Base-by-base conservation (phyloP, 1,140 invertebrate genomes). In the Leucophenga varia region DNA sequence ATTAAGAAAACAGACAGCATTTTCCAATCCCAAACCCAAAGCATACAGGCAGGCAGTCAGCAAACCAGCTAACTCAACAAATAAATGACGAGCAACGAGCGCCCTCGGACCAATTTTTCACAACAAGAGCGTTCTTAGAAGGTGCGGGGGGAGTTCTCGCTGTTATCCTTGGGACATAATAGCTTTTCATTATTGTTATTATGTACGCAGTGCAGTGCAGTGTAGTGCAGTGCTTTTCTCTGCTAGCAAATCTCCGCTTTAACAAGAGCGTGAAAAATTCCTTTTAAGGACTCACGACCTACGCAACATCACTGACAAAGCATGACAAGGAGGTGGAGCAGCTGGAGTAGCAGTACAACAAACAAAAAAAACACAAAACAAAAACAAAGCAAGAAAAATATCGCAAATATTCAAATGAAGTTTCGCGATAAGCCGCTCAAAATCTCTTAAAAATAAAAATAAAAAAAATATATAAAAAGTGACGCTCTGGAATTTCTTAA, bases 141-240 rank as follows among this genome's bases (percentile, higher is more conserved):
- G 20, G 46, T 40, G 55, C 39, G 46, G 58, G 51, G 57, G 54
- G 42, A 55, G 65, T 61, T 61, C 57, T 57, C 49, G 44, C 51
- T 51, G 47, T 61, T 63, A 63, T 69, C 53, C 63, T 59, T 43
- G 59, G 50, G 55, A 64, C 67, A 71, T 71, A 72, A 71, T 68
- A 68, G 68, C 68, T 71, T 71, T 71, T 71, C 68, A 71, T 71
- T 71, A 71, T 68, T 71, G 68, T 71, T 71, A 71, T 64, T 64
- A 71, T 61, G n/a, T n/a, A n/a, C n/a, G n/a, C n/a, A n/a, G n/a
- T n/a, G n/a, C n/a, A n/a, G n/a, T n/a, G n/a, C n/a, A n/a, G n/a
- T n/a, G n/a, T n/a, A n/a, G n/a, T n/a, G 60, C 63, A 55, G 48
- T 35, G 37, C 36, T 44, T 45, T 32, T 40, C 30, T 31, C 34